Conservation (phyloP, 2,113 vertebrate species). For the Cyanocitta stelleri region DNA sequence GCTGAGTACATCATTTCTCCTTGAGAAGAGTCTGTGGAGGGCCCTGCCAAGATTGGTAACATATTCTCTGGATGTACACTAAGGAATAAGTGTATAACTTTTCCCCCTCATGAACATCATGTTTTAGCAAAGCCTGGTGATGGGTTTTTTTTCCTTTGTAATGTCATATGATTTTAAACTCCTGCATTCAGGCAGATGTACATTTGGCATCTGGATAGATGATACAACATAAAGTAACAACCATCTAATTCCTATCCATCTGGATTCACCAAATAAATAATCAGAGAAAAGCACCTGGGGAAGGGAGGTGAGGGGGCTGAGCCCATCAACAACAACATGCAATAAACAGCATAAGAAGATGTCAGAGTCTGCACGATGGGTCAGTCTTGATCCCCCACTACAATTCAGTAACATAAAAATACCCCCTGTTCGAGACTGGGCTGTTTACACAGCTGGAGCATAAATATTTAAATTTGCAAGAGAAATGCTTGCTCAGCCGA, state of each 20-base stretch:
- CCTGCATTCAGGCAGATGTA: not conserved
- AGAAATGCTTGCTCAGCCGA: slow-evolving; percentile 25
- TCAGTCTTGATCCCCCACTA: not conserved
- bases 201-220: not conserved
- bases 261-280: not conserved
- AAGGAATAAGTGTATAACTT: not conserved
- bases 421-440: not conserved
- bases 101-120: not conserved
- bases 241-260: not conserved
- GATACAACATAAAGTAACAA: not conserved
- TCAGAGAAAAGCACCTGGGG: not conserved
- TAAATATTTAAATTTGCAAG: slow-evolving; percentile 48
- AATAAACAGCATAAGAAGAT: not conserved
- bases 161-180: not conserved
- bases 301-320: not conserved
- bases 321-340: not conserved
- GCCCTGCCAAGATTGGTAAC: not conserved
- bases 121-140: not conserved
- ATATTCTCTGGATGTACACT: not conserved
- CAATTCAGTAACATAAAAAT: not conserved
- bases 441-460: slow-evolving; percentile 48
- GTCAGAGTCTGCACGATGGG: fast-evolving
- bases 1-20: not conserved
- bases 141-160: not conserved
- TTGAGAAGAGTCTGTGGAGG: not conserved